phyloP scores from a whole-genome alignment of 2,888 invertebrate species.

The Leptura quadrifasciata region DNA sequence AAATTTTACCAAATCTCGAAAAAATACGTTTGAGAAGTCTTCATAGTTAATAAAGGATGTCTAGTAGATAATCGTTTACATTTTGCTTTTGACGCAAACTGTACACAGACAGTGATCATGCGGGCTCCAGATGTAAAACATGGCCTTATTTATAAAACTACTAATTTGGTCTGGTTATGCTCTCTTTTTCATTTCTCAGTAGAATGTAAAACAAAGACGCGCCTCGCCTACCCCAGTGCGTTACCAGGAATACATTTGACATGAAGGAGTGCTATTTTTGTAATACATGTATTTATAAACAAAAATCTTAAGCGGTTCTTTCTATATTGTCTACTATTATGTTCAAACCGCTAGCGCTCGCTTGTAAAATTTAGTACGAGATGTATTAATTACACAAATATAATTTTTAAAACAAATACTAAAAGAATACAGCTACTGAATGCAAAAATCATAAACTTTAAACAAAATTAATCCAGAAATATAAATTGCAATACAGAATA shows the following conservation, averaged over 20 bases:
- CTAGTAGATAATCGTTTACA: background rate
- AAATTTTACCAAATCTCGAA: no score
- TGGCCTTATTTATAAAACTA: conserved; percentile 33
- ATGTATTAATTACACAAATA: no score
- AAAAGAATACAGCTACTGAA: no score
- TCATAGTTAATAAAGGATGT: background rate
- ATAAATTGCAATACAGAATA: no score
- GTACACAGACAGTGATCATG: conserved; percentile 28
- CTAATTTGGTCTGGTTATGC: conserved; percentile 29
- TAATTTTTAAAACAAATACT: no score
- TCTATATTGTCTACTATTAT: no score
- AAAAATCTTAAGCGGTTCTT: background rate
- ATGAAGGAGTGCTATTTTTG: conserved; percentile 9
- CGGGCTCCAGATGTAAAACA: conserved; percentile 34
- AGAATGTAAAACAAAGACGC: conserved; percentile 8
- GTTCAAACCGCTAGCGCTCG: no score
- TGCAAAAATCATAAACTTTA: no score
- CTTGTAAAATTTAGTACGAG: no score
- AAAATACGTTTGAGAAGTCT: no score
- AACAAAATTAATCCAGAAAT: no score
- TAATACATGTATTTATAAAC: background rate
- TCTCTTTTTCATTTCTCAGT: conserved; percentile 9
- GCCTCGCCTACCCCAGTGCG: background rate
- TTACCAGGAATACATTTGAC: background rate
- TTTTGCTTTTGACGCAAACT: conserved; percentile 12